Evolutionary conservation across 2,113 vertebrate species (phyloP).

Genomic region (Steatornis caripensis): DNA sequence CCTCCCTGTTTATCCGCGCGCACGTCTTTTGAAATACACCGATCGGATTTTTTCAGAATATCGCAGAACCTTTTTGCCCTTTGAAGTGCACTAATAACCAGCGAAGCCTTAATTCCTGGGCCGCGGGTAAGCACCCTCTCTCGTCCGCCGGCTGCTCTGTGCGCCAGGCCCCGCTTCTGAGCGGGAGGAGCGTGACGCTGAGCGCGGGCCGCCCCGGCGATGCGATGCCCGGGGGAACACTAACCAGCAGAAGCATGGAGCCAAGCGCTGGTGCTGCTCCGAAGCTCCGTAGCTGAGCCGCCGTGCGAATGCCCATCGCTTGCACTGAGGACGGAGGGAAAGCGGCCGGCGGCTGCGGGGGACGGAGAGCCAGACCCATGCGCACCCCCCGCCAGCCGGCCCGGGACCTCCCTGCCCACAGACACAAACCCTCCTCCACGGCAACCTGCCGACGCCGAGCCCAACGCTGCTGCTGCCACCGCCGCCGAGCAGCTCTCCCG

Average conservation of each 20-base stretch:
- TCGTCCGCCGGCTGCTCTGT: rapidly evolving
- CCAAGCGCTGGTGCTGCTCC: background rate
- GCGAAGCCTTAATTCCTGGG: background rate
- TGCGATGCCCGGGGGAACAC: rapidly evolving
- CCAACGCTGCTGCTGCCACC: background rate
- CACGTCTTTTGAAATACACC: background rate
- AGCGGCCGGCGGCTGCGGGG: rapidly evolving
- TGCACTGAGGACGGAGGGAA: background rate
- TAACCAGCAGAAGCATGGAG: background rate
- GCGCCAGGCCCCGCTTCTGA: rapidly evolving
- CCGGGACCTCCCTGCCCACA: background rate
- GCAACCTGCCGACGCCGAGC: rapidly evolving
- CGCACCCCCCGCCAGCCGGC: background rate
- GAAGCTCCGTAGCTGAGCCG: background rate
- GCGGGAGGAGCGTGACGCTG: background rate
- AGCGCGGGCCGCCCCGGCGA: rapidly evolving
- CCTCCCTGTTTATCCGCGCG: background rate
- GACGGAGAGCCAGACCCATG: background rate
- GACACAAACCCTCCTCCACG: background rate
- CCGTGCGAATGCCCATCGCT: background rate
- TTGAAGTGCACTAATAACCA: background rate
- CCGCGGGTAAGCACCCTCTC: background rate
- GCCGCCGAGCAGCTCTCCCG: too few species aligned
- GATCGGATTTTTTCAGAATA: background rate
- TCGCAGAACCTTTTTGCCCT: background rate